Percentiles rank a stretch among this genome's conserved stretches.
phyloP scores from a whole-genome alignment of 2,797 vertebrate species.

The Sibirionetta formosa region DNA sequence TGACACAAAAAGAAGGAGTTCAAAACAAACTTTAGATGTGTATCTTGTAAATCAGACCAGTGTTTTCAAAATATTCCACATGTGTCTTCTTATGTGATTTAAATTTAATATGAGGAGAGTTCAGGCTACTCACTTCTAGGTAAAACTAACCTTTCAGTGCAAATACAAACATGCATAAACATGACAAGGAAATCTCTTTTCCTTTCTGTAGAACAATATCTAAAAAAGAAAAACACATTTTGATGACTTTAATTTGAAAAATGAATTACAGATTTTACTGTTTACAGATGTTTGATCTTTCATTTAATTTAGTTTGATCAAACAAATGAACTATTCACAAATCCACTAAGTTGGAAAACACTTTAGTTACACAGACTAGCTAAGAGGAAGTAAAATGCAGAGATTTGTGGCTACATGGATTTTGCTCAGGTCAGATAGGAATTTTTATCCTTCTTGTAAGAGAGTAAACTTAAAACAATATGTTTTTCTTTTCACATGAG shows the following conservation, averaged over 20 bases:
- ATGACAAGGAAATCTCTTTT: background rate
- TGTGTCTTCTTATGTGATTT: background rate
- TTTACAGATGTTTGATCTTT: background rate
- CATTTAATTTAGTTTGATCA: background rate
- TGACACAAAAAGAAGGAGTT: background rate
- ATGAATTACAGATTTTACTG: background rate
- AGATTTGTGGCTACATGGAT: background rate
- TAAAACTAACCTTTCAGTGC: background rate
- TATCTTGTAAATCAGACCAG: background rate
- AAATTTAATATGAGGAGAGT: background rate
- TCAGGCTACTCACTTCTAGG: background rate
- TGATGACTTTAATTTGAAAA: background rate
- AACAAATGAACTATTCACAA: background rate
- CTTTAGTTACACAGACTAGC: background rate
- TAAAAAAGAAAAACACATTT: background rate
- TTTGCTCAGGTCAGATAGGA: background rate
- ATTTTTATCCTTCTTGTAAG: background rate
- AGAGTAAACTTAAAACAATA: background rate
- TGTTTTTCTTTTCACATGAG: background rate
- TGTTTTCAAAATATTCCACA: background rate
- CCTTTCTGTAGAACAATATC: background rate
- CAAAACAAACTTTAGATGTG: accelerated
- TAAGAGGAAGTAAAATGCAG: background rate
- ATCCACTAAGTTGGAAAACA: background rate
- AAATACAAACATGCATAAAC: background rate